Percentiles rank a stretch among this genome's conserved stretches.
These are phyloP conservation scores for Hypomecis punctinalis DNA, from an alignment of 2,888 invertebrate species.

Conservation along the genomic window DNA sequence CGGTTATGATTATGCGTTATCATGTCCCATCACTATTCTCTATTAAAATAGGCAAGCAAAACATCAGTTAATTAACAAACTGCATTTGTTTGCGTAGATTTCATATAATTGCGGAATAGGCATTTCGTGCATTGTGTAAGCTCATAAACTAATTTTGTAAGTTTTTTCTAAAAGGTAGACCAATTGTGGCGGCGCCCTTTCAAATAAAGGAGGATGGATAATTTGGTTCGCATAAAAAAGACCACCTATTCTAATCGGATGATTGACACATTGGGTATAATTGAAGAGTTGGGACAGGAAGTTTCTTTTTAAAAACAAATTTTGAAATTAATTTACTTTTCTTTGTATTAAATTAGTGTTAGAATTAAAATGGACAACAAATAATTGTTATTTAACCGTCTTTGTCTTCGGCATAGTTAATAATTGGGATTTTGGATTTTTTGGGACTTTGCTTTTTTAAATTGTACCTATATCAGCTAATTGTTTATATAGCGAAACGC, in stretches of 20 bases:
- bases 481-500: too few species aligned
- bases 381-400: too few species aligned
- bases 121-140: constrained; percentile 76
- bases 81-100: constrained; percentile 76
- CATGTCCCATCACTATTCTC: constrained; percentile 52
- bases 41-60: constrained; percentile 50
- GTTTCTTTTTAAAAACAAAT: constrained; percentile 35
- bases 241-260: constrained; percentile 72
- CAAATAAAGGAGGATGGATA: constrained; percentile 58
- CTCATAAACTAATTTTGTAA: constrained; percentile 78
- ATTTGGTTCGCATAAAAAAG: constrained; percentile 57
- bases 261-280: constrained; percentile 76
- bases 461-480: too few species aligned
- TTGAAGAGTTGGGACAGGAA: constrained; percentile 54
- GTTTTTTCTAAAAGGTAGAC: constrained; percentile 59
- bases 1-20: constrained; percentile 26
- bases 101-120: constrained; percentile 74
- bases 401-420: too few species aligned
- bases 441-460: too few species aligned
- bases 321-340: constrained; percentile 16
- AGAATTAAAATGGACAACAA: too few species aligned
- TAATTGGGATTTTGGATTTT: too few species aligned
- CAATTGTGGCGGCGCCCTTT: constrained; percentile 64
- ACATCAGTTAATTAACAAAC: constrained; percentile 64
- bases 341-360: background rate